Evolutionary conservation across 1,140 invertebrate species (phyloP).

Genomic region (Dinoponera quadriceps): DNA sequence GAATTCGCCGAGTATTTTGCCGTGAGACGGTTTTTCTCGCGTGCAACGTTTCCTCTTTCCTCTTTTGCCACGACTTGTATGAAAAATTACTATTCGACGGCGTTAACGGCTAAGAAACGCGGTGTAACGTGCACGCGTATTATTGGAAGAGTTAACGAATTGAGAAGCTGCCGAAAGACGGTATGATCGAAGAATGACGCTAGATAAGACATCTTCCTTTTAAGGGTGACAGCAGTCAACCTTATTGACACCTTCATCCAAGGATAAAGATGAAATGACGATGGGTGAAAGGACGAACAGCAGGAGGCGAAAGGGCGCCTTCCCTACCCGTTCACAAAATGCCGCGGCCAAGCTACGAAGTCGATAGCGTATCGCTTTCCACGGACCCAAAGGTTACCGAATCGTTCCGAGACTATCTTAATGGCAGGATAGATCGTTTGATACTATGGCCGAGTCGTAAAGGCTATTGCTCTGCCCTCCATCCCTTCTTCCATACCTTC

Average conservation of each 20-base stretch:
- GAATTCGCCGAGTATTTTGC: not conserved
- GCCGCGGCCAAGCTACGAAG: slow-evolving; percentile 78
- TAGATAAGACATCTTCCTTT: slow-evolving; percentile 57
- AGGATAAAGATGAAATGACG: slow-evolving; percentile 73
- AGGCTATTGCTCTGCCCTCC: slow-evolving; percentile 85
- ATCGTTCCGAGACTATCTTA: slow-evolving; percentile 86
- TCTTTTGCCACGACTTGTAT: not conserved
- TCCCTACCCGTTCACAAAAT: slow-evolving; percentile 80
- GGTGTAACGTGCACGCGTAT: not conserved
- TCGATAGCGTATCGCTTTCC: slow-evolving; percentile 86
- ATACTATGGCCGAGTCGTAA: slow-evolving; percentile 86
- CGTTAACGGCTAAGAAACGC: not conserved
- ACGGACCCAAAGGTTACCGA: slow-evolving; percentile 86
- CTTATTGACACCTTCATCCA: slow-evolving; percentile 62
- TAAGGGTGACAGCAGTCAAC: slow-evolving; percentile 55
- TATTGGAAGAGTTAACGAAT: slow-evolving; percentile 41
- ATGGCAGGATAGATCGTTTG: slow-evolving; percentile 86
- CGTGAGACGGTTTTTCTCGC: not conserved
- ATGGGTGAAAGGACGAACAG: slow-evolving; percentile 69
- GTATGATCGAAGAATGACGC: slow-evolving; percentile 43
- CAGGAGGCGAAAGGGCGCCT: slow-evolving; percentile 66
- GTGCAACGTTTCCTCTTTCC: too few relatives aligned
- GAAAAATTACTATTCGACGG: not conserved
- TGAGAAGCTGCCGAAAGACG: slow-evolving; percentile 12
- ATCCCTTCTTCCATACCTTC: slow-evolving; percentile 74